Percentiles rank a stretch among this genome's conserved stretches.
phyloP scores from a whole-genome alignment of 2,797 vertebrate genomes.

The Cygnus olor region DNA sequence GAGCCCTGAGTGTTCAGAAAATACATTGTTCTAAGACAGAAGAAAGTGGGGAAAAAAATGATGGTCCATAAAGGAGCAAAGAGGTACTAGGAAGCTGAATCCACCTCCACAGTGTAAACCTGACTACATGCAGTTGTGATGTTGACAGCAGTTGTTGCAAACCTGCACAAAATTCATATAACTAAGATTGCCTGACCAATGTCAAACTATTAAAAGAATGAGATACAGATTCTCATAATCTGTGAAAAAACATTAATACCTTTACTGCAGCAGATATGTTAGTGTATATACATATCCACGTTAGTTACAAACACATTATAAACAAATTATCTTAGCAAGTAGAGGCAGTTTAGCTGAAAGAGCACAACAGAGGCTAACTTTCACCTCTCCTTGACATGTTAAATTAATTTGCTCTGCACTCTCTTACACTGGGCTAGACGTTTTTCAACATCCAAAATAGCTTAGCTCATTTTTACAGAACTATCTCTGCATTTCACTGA shows the following conservation, averaged over 20 bases:
- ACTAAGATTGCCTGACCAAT: background rate
- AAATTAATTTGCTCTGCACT: background rate
- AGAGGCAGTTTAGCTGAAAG: background rate
- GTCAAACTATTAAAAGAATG: background rate
- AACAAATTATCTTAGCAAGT: background rate
- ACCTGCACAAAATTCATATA: background rate
- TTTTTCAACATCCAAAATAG: background rate
- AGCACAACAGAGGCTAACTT: background rate
- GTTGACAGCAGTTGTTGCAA: background rate
- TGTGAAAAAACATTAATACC: background rate
- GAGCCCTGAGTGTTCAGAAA: background rate
- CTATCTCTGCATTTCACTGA: background rate
- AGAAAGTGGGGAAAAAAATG: background rate
- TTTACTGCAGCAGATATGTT: background rate
- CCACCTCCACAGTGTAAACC: background rate
- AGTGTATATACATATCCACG: no score
- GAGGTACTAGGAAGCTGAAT: background rate
- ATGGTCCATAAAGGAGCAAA: background rate
- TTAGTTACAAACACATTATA: background rate
- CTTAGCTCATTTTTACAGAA: background rate
- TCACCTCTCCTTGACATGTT: fast-evolving
- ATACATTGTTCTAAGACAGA: background rate
- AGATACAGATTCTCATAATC: background rate
- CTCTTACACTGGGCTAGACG: background rate
- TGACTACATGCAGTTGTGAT: background rate